Percentiles rank a stretch among this genome's conserved stretches.
Conservation (phyloP, 35 echinoderm and acorn worm genomes). For the Patiria miniata region DNA sequence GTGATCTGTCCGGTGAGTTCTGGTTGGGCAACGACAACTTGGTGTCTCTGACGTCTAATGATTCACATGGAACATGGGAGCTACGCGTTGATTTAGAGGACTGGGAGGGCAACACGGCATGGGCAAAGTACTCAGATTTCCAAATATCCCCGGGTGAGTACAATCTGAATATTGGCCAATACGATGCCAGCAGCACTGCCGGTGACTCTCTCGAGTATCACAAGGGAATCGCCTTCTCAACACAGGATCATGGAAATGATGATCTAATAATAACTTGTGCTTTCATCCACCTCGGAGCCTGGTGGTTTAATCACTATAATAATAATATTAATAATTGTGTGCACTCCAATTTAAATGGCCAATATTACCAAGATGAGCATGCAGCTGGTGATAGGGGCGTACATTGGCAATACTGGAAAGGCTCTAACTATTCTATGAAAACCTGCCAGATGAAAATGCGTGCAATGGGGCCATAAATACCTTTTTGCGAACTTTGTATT, state of each 20-base stretch:
- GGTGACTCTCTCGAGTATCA: background rate
- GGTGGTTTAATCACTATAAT: too few species aligned
- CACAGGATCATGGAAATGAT: background rate
- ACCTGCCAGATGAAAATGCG: background rate
- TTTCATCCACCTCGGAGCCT: background rate
- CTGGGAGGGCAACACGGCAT: background rate
- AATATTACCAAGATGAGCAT: background rate
- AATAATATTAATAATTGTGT: background rate
- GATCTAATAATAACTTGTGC: background rate
- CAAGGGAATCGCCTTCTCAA: background rate
- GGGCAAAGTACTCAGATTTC: background rate
- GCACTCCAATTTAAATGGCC: background rate
- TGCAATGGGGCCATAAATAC: background rate
- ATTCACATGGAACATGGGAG: background rate
- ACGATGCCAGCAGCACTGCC: background rate
- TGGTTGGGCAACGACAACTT: conserved; percentile 5
- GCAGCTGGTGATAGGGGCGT: background rate
- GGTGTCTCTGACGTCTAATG: conserved; percentile 2
- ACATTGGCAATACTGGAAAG: background rate
- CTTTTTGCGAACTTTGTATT: too few species aligned
- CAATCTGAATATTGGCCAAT: background rate
- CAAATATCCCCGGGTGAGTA: background rate
- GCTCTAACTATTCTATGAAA: background rate
- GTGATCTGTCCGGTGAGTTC: conserved; percentile 5
- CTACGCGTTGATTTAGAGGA: background rate